Conservation (phyloP, 2,113 vertebrate species). For the Acrocephalus arundinaceus region DNA sequence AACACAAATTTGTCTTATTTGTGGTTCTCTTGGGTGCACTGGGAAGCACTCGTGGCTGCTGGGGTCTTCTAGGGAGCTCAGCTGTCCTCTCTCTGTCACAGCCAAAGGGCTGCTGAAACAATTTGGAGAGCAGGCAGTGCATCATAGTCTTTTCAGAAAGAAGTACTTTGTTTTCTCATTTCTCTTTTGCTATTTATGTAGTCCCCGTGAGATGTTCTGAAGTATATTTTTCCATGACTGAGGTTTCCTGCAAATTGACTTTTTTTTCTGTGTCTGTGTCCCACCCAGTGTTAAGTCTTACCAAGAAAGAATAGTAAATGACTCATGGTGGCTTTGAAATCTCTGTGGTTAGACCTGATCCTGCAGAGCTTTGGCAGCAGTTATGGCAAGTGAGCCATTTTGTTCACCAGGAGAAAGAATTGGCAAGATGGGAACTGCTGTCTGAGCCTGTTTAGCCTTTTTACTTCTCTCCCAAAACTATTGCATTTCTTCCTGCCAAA, state of each 20-base stretch:
- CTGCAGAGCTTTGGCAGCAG: constrained; percentile 1
- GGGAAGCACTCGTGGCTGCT: background rate
- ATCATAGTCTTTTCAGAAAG: background rate
- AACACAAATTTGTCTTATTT: background rate
- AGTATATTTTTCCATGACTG: constrained; percentile 52
- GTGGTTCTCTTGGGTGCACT: background rate
- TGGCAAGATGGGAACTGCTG: background rate
- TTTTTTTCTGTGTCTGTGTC: background rate
- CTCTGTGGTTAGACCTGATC: background rate
- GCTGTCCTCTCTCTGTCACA: background rate
- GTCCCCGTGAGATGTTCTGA: background rate
- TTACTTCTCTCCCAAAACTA: background rate
- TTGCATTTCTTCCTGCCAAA: background rate
- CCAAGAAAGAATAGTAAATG: constrained; percentile 2
- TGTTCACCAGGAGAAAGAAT: background rate
- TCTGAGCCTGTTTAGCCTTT: background rate
- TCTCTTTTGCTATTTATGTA: background rate
- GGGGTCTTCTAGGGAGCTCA: background rate
- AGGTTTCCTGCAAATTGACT: background rate
- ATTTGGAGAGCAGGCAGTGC: background rate
- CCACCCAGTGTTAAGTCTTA: background rate
- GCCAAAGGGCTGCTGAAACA: background rate
- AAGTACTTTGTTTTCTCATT: background rate
- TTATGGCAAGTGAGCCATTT: background rate
- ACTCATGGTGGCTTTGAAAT: constrained; percentile 8